Conservation (phyloP, 2,113 vertebrate species). For the Odocoileus hemionus region DNA sequence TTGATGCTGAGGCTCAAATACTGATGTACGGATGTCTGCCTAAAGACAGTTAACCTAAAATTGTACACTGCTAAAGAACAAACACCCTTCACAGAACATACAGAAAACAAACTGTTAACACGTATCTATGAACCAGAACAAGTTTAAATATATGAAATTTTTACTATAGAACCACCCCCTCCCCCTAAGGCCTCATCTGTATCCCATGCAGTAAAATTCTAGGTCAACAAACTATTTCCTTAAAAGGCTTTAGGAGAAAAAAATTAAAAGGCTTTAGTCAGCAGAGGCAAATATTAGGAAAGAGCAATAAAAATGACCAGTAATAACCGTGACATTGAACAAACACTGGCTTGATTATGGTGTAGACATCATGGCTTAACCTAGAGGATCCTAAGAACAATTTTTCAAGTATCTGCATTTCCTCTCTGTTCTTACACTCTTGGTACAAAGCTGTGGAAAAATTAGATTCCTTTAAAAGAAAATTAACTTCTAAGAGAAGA, state of each 20-base stretch:
- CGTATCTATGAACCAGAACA: neutral
- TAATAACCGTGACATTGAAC: neutral
- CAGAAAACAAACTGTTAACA: neutral
- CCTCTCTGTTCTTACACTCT: neutral
- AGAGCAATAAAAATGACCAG: neutral
- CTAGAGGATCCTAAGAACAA: neutral
- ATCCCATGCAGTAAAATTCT: neutral
- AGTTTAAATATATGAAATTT: neutral
- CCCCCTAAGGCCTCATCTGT: neutral
- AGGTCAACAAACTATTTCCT: neutral
- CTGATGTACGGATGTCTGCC: neutral
- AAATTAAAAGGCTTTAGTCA: neutral
- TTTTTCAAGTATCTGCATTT: slow-evolving; percentile 19
- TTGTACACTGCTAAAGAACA: neutral
- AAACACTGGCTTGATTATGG: neutral
- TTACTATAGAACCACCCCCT: neutral
- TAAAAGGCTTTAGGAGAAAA: neutral
- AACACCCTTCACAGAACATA: neutral
- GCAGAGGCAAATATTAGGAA: neutral
- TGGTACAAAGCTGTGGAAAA: neutral
- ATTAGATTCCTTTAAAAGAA: neutral
- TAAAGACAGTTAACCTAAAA: neutral
- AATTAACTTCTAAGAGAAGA: neutral
- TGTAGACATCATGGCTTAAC: neutral
- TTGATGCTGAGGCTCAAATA: neutral